phyloP scores from a whole-genome alignment of 1,140 invertebrate genomes.

The Cyclargus thomasi region DNA sequence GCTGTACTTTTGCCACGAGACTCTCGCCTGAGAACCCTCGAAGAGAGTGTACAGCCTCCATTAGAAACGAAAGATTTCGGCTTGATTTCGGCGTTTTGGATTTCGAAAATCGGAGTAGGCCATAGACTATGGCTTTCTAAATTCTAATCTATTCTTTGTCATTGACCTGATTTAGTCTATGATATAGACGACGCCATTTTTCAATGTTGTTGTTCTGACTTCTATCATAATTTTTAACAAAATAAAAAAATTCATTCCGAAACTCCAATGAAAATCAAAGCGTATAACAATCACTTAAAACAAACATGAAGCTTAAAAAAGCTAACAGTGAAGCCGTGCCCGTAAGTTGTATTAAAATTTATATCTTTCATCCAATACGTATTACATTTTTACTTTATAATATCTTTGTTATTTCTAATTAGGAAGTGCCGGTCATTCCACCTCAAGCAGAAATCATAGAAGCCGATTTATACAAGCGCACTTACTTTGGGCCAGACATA shows the following conservation, averaged over 20 bases:
- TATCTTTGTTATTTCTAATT: constrained; percentile 17
- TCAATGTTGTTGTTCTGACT: no score
- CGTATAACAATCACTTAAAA: neutral
- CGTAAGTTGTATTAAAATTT: constrained; percentile 19
- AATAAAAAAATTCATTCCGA: neutral
- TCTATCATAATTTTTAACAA: neutral
- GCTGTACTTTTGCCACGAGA: no score
- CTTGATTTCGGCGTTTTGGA: no score
- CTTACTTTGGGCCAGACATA: constrained; percentile 70
- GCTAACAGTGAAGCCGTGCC: constrained; percentile 31
- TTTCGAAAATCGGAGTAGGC: no score
- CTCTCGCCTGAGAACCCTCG: no score
- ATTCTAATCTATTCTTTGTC: no score
- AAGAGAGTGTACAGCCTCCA: no score
- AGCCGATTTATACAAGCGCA: constrained; percentile 63
- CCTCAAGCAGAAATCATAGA: constrained; percentile 67
- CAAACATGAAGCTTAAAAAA: constrained; percentile 45
- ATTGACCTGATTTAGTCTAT: no score
- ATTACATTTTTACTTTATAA: neutral
- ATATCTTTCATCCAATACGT: neutral
- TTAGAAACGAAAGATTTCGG: no score
- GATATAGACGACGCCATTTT: no score
- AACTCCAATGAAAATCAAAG: neutral
- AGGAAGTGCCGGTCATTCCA: constrained; percentile 41
- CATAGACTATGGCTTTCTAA: no score